Evolutionary conservation across 1,140 invertebrate genomes (phyloP).

Genomic region (Papilio helenus): DNA sequence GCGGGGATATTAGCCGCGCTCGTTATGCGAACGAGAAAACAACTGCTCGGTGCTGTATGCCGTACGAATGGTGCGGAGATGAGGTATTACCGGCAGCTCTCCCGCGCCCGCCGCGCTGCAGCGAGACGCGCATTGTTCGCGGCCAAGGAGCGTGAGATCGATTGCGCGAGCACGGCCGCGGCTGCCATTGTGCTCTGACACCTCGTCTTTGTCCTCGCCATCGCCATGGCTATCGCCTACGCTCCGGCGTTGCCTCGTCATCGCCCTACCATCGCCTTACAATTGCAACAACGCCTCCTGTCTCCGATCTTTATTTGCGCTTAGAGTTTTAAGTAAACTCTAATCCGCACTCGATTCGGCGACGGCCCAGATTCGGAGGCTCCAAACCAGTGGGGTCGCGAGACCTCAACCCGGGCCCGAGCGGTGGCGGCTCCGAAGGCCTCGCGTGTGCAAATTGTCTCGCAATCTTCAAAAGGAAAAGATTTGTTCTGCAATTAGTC

Average conservation of each 20-base stretch:
- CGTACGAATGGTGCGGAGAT: slow-evolving; percentile 34
- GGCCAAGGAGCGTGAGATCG: slow-evolving; percentile 38
- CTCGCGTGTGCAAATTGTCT: slow-evolving; percentile 20
- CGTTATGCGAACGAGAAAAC: no score
- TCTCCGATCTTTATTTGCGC: background rate
- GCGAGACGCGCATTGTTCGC: slow-evolving; percentile 36
- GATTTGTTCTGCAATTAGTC: slow-evolving; percentile 39
- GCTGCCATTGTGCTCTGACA: slow-evolving; percentile 31
- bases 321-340: no score
- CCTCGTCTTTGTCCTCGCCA: slow-evolving; percentile 16
- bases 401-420: background rate
- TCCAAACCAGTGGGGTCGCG: background rate
- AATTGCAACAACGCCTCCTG: background rate
- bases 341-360: background rate
- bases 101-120: background rate
- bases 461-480: slow-evolving; percentile 26
- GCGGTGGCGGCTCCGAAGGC: background rate
- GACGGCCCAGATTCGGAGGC: background rate
- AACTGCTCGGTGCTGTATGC: no score
- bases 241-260: background rate
- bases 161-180: slow-evolving; percentile 33
- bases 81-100: slow-evolving; percentile 34
- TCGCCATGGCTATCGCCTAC: background rate
- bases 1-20: no score
- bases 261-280: background rate